A percentile compares a stretch with the other conserved stretches of the same genome.
These are phyloP conservation scores for Drosophila ananassae DNA, from an alignment of 1,140 invertebrate species.

Conservation along the genomic window DNA sequence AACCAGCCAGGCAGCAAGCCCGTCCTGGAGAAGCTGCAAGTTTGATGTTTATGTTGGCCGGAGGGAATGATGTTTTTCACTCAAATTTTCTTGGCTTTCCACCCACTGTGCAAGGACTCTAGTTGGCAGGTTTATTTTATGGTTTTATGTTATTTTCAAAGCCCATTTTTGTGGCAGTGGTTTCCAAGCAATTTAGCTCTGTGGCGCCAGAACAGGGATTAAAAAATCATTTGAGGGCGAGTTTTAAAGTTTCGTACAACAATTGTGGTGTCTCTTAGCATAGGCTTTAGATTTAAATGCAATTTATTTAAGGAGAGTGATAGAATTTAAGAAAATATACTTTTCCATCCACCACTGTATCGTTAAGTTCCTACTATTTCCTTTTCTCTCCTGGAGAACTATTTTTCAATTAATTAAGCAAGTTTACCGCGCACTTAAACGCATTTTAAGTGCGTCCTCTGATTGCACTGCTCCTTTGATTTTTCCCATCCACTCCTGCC, in stretches of 20 bases:
- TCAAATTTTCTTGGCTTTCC: background rate
- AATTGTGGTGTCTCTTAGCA: background rate
- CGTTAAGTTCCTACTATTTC: background rate
- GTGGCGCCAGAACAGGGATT: constrained; percentile 23
- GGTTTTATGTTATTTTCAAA: constrained; percentile 20
- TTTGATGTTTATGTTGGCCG: constrained; percentile 19
- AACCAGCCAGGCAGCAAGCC: constrained; percentile 5
- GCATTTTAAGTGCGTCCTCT: constrained; percentile 66
- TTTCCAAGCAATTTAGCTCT: constrained; percentile 39
- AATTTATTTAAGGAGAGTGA: background rate
- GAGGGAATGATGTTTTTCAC: constrained; percentile 3
- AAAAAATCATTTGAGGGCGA: constrained; percentile 26
- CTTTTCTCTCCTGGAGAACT: constrained; percentile 21
- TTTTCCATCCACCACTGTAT: constrained; percentile 1
- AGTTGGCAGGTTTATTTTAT: constrained; percentile 15
- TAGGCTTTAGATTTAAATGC: background rate
- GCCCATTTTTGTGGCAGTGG: constrained; percentile 14
- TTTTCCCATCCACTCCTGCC: constrained; percentile 34
- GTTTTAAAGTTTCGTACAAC: constrained; percentile 1
- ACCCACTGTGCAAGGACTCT: constrained; percentile 30
- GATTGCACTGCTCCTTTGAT: constrained; percentile 31
- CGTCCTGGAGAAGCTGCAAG: background rate
- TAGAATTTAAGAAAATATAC: background rate
- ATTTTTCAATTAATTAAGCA: constrained; percentile 80
- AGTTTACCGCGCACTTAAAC: constrained; percentile 66